phyloP scores from a whole-genome alignment of 2,888 invertebrate genomes.

The Limnephilus auricula region DNA sequence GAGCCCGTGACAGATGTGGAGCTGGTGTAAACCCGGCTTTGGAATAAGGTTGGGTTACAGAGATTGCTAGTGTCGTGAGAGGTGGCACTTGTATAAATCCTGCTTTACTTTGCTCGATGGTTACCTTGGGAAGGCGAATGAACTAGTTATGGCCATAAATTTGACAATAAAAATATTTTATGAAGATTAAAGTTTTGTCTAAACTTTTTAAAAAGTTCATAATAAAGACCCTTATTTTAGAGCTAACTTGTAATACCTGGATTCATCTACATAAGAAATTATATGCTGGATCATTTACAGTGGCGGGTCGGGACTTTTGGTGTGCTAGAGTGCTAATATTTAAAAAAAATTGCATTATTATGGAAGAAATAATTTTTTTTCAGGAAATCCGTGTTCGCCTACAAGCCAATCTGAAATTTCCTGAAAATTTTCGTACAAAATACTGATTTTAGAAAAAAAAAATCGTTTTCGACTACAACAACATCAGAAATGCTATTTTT shows the following conservation, averaged over 20 bases:
- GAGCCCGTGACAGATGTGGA: not conserved
- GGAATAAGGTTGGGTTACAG: conserved; percentile 26
- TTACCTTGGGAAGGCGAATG: not conserved
- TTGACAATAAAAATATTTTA: not conserved
- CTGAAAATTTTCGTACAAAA: too few relatives aligned
- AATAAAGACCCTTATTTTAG: not conserved
- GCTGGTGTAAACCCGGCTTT: conserved; percentile 22
- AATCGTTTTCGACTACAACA: too few relatives aligned
- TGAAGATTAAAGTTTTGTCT: not conserved
- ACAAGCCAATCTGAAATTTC: too few relatives aligned
- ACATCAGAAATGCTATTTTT: too few relatives aligned
- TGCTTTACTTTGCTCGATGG: not conserved
- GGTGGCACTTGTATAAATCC: conserved; percentile 21
- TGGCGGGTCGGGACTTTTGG: too few relatives aligned
- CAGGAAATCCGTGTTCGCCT: too few relatives aligned
- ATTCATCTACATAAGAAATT: not conserved
- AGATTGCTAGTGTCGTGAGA: conserved; percentile 26
- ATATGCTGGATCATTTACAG: too few relatives aligned
- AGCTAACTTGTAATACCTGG: not conserved
- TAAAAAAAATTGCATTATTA: too few relatives aligned
- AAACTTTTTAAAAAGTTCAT: not conserved
- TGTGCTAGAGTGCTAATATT: too few relatives aligned
- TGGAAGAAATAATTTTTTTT: too few relatives aligned
- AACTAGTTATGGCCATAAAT: not conserved
- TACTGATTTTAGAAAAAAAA: too few relatives aligned